phyloP scores from a whole-genome alignment of 2,797 vertebrate species.

The Melanotaenia maccullochi region DNA sequence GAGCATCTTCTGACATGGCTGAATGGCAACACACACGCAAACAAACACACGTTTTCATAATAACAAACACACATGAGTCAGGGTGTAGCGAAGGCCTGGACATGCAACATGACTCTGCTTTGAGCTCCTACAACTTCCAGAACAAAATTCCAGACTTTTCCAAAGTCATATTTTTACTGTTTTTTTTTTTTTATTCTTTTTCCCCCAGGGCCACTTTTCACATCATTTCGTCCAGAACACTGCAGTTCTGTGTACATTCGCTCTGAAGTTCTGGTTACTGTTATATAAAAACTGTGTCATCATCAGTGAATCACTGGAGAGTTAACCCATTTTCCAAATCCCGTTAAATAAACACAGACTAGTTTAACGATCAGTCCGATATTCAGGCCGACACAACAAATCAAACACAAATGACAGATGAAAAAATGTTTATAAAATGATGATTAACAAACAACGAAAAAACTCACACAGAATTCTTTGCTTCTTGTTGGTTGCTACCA shows the following conservation, averaged over 20 bases:
- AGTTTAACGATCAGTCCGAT: background rate
- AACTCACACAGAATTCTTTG: constrained; percentile 85
- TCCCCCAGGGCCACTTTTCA: no score
- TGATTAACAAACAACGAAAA: background rate
- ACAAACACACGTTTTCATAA: constrained; percentile 6
- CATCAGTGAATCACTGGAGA: no score
- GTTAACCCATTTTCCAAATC: no score
- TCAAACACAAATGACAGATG: constrained; percentile 34
- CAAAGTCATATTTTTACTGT: no score
- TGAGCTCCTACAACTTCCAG: background rate
- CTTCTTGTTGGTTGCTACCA: constrained; percentile 80
- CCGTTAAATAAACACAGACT: no score
- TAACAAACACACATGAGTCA: constrained; percentile 1
- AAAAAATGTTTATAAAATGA: constrained; percentile 3
- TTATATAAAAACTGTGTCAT: no score
- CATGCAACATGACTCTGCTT: background rate
- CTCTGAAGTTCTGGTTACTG: no score
- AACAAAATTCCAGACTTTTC: background rate
- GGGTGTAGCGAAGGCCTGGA: background rate
- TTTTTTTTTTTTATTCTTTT: no score
- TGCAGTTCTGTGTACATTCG: no score
- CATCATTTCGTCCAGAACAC: no score
- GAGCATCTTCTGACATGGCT: constrained; percentile 88
- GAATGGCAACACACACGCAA: constrained; percentile 48
- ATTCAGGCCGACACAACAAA: constrained; percentile 2